Base-by-base conservation (phyloP, 2,797 vertebrate genomes). In the Betta splendens region DNA sequence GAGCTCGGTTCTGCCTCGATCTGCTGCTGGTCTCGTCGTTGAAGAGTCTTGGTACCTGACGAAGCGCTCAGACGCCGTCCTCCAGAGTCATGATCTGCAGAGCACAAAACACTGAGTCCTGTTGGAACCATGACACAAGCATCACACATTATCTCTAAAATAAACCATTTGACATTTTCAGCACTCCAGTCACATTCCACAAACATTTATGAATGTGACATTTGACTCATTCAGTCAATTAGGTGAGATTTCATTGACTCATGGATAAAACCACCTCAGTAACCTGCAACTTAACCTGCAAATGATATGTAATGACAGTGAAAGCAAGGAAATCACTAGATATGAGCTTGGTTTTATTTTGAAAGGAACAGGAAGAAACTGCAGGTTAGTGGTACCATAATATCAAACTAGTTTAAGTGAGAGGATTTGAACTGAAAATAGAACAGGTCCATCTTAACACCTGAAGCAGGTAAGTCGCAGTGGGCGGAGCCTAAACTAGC, bases 31-130 rank as follows among this genome's bases (percentile, higher is more conserved):
- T 69, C 61, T 55, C 16, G 54, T 13, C 51, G 57, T 51, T 46
- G 68, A 63, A 61, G 67, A 50, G 54, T 74, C 25, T 75, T 77
- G 32, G 13, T 2, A 28, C 16, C 40, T 15, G 43, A 47, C n/a
- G 1, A 1, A 16, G 22, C 6, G 16, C 39, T 86, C 75, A 84
- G 60, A 67, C 16, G 15, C 37, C 50, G 52, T 66, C 69, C 15
- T 76, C 77, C 66, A 67, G 17, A 70, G 48, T 75, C 84, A 84
- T 84, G 77, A 69, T 69, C 84, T 86, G 69, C 18, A 52, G 23
- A 39, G 40, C 35, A 28, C 29, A 31, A 5, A 59, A 47, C 58
- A 37, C 1, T 61, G 6, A 53, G 42, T 36, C 32, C 21, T 26
- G 9, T 36, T 37, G 16, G 13, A 18, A n/a, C n/a, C n/a, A n/a